A percentile compares a stretch with the other conserved stretches of the same genome.
Evolutionary conservation across 1,140 invertebrate genomes (phyloP).

Genomic region (Amphibalanus amphitrite): DNA sequence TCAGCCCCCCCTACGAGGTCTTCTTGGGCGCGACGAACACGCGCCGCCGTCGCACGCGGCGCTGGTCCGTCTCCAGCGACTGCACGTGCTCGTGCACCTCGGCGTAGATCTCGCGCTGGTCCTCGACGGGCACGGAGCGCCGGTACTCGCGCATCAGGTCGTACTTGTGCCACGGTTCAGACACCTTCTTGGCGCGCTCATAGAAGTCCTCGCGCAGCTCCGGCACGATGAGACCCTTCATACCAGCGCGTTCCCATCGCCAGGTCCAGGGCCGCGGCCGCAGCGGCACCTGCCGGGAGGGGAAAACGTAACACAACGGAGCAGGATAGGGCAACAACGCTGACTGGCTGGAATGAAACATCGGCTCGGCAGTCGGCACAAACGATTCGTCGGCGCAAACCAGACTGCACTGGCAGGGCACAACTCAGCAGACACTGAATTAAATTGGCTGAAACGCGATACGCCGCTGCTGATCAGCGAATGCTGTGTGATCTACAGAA

Average conservation of each 20-base stretch:
- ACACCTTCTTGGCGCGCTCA: conserved; percentile 34
- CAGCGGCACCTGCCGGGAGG: conserved; percentile 46
- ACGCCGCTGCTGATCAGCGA: too few species aligned
- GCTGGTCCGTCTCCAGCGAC: conserved; percentile 42
- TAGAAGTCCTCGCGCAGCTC: conserved; percentile 40
- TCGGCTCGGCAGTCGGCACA: neutral
- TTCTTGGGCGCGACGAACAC: conserved; percentile 2
- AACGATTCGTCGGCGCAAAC: neutral
- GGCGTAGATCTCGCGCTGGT: conserved; percentile 64
- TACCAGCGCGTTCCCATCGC: conserved; percentile 61
- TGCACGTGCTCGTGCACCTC: conserved; percentile 60
- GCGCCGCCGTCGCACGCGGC: conserved; percentile 38
- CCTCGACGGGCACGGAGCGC: conserved; percentile 69
- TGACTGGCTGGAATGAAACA: neutral
- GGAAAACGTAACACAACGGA: too few species aligned
- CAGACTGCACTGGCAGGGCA: neutral
- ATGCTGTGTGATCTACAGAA: too few species aligned
- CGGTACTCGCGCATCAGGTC: conserved; percentile 89
- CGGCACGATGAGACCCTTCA: conserved; percentile 52
- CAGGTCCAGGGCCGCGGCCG: conserved; percentile 70
- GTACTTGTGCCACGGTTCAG: conserved; percentile 70
- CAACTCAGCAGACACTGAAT: too few species aligned
- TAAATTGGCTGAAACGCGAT: too few species aligned
- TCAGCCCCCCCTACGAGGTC: neutral
- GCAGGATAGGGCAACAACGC: neutral